Conservation (phyloP, 2,888 invertebrate species). For the Marronus borbonicus region DNA sequence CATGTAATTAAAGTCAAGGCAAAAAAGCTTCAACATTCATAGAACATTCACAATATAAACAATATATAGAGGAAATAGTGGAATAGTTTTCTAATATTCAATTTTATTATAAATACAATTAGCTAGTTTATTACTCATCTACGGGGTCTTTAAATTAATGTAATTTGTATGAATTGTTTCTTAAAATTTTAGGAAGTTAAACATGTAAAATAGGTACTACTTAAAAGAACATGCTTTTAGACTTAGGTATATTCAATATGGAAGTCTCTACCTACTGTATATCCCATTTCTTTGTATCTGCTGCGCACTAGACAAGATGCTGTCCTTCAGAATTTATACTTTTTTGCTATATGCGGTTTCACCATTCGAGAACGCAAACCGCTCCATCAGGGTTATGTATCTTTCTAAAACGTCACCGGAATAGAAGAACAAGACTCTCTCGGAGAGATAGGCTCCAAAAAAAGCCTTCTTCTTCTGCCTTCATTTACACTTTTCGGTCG, state of each 20-base stretch:
- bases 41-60: too few relatives aligned
- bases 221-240: not conserved
- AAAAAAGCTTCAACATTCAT: too few relatives aligned
- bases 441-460: conserved; percentile 6
- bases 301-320: conserved; percentile 13
- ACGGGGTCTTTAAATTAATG: too few relatives aligned
- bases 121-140: too few relatives aligned
- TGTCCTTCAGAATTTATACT: conserved; percentile 27
- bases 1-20: too few relatives aligned
- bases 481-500: conserved; percentile 41
- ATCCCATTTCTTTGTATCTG: conserved; percentile 19
- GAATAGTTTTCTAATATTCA: too few relatives aligned
- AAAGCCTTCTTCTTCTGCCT: conserved; percentile 16
- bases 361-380: conserved; percentile 10
- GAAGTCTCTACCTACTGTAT: not conserved
- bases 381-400: conserved; percentile 31
- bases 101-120: too few relatives aligned
- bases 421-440: conserved; percentile 31
- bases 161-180: too few relatives aligned
- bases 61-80: too few relatives aligned
- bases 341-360: conserved; percentile 30
- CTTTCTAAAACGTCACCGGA: conserved; percentile 36
- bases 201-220: too few relatives aligned
- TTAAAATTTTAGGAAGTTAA: too few relatives aligned
- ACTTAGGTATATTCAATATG: not conserved